These are phyloP conservation scores for Brachionus rotundiformis DNA, from an alignment of 1,140 invertebrate species.

Conservation along the genomic window DNA sequence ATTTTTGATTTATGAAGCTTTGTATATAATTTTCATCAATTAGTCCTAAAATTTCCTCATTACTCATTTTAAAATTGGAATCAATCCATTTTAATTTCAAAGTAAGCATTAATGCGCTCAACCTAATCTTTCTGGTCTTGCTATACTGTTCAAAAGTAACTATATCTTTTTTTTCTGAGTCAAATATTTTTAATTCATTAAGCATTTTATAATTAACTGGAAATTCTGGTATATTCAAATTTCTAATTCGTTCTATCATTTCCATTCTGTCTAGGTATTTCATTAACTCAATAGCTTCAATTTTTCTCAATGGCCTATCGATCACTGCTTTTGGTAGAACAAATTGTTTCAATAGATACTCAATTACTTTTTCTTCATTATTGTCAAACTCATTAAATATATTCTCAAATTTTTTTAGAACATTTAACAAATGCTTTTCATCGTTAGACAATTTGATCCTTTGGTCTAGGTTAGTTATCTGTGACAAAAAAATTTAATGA, in stretches of 20 bases:
- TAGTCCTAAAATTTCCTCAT: neutral
- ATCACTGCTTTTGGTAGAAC: neutral
- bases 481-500: neutral
- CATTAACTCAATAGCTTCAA: constrained; percentile 18
- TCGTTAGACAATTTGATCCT: constrained; percentile 36
- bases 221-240: constrained; percentile 9
- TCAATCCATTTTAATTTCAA: constrained; percentile 49
- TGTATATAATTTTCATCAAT: neutral
- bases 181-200: neutral
- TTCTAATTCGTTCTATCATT: neutral
- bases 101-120: neutral
- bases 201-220: neutral
- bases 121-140: neutral
- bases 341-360: constrained; percentile 19
- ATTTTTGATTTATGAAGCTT: constrained; percentile 4
- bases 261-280: constrained; percentile 27
- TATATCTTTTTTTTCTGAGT: neutral
- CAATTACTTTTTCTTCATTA: constrained; percentile 17
- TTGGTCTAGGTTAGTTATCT: constrained; percentile 30
- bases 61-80: neutral
- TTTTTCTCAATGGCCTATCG: constrained; percentile 10
- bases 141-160: neutral
- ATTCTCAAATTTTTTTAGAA: constrained; percentile 18
- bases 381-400: neutral
- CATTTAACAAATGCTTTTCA: constrained; percentile 20